Conservation (phyloP, 2,113 vertebrate species). For the Psilopsiagon aurifrons region DNA sequence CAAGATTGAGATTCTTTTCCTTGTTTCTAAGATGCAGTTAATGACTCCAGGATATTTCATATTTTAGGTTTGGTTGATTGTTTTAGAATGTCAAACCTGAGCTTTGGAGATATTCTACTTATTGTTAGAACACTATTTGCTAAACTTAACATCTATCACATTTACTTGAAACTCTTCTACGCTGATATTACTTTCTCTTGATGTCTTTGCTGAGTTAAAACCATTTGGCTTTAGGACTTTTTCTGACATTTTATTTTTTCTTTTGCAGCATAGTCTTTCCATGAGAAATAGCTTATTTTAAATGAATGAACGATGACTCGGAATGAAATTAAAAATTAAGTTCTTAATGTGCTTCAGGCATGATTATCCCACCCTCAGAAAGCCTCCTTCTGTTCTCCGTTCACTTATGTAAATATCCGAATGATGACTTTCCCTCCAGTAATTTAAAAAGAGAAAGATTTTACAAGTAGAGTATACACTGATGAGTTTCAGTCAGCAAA, state of each 20-base stretch:
- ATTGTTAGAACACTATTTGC: not conserved
- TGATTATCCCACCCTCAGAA: slow-evolving; percentile 22
- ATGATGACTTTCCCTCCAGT: not conserved
- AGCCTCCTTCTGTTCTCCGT: slow-evolving; percentile 2
- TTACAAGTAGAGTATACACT: not conserved
- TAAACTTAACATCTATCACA: not conserved
- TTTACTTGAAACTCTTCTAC: not conserved
- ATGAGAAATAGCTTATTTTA: not conserved
- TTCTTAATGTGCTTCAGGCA: not conserved
- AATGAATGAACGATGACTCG: not conserved
- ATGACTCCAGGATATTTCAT: not conserved
- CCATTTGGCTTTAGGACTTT: not conserved
- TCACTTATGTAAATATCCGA: not conserved
- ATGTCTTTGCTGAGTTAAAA: not conserved
- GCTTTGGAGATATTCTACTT: not conserved
- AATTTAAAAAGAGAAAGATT: not conserved
- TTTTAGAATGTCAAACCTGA: not conserved
- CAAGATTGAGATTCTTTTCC: not conserved
- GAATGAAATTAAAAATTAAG: slow-evolving; percentile 38
- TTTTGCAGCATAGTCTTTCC: not conserved
- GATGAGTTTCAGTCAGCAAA: not conserved
- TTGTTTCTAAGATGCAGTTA: not conserved
- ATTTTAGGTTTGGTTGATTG: not conserved
- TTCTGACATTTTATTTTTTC: not conserved
- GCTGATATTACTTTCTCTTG: not conserved